phyloP scores from a whole-genome alignment of 2,888 invertebrate species.

The Cerastoderma edule region DNA sequence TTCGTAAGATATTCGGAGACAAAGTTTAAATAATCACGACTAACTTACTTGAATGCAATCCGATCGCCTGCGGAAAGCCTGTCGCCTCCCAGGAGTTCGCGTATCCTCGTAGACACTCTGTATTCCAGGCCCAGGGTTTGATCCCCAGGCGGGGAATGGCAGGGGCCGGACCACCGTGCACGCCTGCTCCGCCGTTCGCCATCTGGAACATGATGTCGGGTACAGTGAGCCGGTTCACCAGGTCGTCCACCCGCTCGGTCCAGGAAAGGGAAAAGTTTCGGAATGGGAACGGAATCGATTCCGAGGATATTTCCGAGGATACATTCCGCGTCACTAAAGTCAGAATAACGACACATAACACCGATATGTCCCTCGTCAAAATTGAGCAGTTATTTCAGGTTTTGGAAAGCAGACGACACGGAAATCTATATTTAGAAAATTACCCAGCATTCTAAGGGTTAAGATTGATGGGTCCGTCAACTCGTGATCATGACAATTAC shows the following conservation, averaged over 20 bases:
- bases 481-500: too few relatives aligned
- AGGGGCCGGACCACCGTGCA: conserved; percentile 73
- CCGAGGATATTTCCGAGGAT: too few relatives aligned
- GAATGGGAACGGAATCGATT: conserved; percentile 80
- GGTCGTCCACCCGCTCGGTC: conserved; percentile 76
- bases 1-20: too few relatives aligned
- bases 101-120: conserved; percentile 80
- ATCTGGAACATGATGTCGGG: conserved; percentile 76
- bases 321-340: too few relatives aligned
- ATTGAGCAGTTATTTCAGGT: too few relatives aligned
- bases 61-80: conserved; percentile 80
- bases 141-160: conserved; percentile 76
- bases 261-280: conserved; percentile 76
- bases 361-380: too few relatives aligned
- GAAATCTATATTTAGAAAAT: too few relatives aligned
- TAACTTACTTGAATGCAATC: conserved; percentile 78
- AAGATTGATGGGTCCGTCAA: too few relatives aligned
- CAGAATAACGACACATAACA: too few relatives aligned
- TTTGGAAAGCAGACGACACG: too few relatives aligned
- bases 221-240: conserved; percentile 75
- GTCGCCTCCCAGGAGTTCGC: conserved; percentile 78
- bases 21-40: too few relatives aligned
- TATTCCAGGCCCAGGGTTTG: conserved; percentile 77
- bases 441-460: too few relatives aligned
- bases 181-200: conserved; percentile 69